phyloP scores from a whole-genome alignment of 2,888 invertebrate genomes.

The Leptinotarsa juncta region DNA sequence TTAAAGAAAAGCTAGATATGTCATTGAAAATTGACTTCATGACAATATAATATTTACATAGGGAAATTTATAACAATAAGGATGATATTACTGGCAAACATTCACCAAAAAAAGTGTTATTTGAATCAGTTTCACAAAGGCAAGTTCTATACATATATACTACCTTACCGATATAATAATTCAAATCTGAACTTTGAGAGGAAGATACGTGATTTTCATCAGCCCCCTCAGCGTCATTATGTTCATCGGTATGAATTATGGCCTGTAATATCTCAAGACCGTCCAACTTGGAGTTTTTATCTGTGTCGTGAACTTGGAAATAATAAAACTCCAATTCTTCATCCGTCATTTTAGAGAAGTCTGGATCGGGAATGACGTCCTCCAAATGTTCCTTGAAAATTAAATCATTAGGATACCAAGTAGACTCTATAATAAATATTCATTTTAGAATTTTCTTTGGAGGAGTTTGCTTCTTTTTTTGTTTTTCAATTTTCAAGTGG shows the following conservation, averaged over 20 bases:
- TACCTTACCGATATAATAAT: constrained; percentile 66
- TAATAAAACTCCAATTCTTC: constrained; percentile 89
- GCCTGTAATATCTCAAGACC: constrained; percentile 90
- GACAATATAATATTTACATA: too few relatives aligned
- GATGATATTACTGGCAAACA: background rate
- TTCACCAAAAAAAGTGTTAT: background rate
- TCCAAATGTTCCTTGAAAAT: constrained; percentile 62
- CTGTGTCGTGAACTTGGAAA: constrained; percentile 89
- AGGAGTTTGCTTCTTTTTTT: too few relatives aligned
- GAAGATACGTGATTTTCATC: constrained; percentile 51
- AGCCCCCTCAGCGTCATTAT: constrained; percentile 66
- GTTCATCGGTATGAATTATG: constrained; percentile 79
- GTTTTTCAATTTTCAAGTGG: too few relatives aligned
- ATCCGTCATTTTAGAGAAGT: constrained; percentile 79
- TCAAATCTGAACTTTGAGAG: constrained; percentile 65
- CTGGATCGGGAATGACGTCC: constrained; percentile 66
- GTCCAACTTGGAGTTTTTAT: constrained; percentile 89
- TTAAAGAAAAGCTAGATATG: too few relatives aligned
- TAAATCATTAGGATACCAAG: background rate
- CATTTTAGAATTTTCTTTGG: too few relatives aligned
- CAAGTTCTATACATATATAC: background rate
- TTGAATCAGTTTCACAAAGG: too few relatives aligned
- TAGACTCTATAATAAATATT: too few relatives aligned
- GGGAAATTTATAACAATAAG: background rate
- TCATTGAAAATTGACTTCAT: too few relatives aligned